Evolutionary conservation across 2,113 vertebrate genomes (phyloP).

Genomic region (Tyto alba): DNA sequence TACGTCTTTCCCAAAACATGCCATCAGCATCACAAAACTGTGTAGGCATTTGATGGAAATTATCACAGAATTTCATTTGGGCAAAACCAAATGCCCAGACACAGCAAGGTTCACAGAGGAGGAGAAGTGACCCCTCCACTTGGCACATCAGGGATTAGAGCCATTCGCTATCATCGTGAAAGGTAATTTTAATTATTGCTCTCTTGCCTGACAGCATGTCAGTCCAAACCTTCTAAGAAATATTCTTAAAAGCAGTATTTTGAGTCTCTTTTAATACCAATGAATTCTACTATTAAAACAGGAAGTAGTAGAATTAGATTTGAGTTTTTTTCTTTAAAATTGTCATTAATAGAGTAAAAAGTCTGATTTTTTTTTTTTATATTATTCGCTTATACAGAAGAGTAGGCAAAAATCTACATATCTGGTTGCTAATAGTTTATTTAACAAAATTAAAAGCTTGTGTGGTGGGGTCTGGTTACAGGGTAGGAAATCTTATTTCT

Average conservation of each 20-base stretch:
- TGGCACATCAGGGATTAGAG: not conserved
- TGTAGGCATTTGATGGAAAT: not conserved
- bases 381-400: not conserved
- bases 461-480: rapidly evolving
- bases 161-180: not conserved
- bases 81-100: not conserved
- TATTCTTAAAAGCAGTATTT: not conserved
- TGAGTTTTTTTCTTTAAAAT: not conserved
- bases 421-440: not conserved
- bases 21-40: not conserved
- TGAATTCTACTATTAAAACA: not conserved
- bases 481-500: not conserved
- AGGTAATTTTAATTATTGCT: not conserved
- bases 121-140: not conserved
- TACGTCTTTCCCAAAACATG: not conserved
- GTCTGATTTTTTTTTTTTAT: not conserved
- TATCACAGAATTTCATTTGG: not conserved
- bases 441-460: not conserved
- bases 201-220: not conserved
- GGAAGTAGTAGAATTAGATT: not conserved
- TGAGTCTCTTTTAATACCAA: not conserved
- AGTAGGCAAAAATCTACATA: not conserved
- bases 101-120: not conserved
- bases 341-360: not conserved
- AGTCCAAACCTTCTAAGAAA: not conserved